These are phyloP conservation scores for Sebastiscus tertius DNA, from an alignment of 2,797 vertebrate species.

Conservation along the genomic window DNA sequence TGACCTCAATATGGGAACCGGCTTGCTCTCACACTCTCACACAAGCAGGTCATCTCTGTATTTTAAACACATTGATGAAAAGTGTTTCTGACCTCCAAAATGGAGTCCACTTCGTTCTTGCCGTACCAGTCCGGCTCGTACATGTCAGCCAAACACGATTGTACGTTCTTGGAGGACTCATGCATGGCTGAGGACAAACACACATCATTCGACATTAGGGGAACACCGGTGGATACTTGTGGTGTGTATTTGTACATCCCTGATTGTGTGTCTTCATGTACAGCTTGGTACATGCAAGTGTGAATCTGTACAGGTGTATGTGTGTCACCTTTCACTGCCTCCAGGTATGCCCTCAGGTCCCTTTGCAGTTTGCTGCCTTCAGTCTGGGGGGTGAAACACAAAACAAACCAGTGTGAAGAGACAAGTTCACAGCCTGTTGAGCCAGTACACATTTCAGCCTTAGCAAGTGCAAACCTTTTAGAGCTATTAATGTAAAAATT, in stretches of 20 bases:
- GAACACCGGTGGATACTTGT: neutral
- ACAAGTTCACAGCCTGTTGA: neutral
- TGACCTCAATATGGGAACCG: constrained; percentile 11
- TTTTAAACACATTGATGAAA: constrained; percentile 1
- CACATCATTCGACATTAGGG: neutral
- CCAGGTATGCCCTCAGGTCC: constrained; percentile 90
- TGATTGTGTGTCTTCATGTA: neutral
- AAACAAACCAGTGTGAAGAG: neutral
- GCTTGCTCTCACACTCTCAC: neutral
- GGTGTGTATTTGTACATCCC: neutral
- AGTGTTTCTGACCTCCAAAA: constrained; percentile 89
- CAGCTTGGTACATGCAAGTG: neutral
- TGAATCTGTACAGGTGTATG: neutral
- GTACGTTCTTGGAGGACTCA: constrained; percentile 94
- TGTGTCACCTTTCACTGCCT: constrained; percentile 89
- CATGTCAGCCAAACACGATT: constrained; percentile 94
- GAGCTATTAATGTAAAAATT: no score
- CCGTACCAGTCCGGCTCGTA: constrained; percentile 96
- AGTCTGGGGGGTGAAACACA: constrained; percentile 71
- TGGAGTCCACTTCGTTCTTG: constrained; percentile 90
- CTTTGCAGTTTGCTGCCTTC: constrained; percentile 93
- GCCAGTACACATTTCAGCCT: neutral
- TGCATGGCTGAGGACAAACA: constrained; percentile 90
- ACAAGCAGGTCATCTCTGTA: neutral
- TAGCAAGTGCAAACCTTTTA: neutral